phyloP scores from a whole-genome alignment of 53 echinoderm and acorn worm genomes.

The Mesocentrotus franciscanus region DNA sequence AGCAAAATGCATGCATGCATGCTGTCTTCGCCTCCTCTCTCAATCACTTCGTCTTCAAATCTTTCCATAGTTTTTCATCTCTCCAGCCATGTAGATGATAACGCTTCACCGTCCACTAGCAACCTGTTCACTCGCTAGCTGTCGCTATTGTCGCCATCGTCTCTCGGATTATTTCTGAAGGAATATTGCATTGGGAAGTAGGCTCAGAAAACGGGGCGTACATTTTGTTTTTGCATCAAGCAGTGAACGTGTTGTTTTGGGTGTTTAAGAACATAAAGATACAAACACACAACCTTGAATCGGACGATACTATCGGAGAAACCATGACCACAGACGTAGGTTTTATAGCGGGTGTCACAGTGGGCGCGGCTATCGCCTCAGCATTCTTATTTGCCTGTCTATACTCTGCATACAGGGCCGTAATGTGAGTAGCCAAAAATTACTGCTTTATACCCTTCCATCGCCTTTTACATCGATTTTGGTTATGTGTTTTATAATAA shows the following conservation, averaged over 20 bases:
- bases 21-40: conserved; percentile 46
- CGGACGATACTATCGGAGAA: conserved; percentile 62
- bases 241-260: conserved; percentile 62
- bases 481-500: conserved; percentile 34
- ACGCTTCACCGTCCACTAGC: background rate
- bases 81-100: conserved; percentile 42
- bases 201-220: background rate
- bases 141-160: background rate
- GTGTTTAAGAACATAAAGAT: conserved; percentile 46
- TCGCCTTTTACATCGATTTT: conserved; percentile 38
- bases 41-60: conserved; percentile 62
- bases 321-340: conserved; percentile 61
- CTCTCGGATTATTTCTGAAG: conserved; percentile 53
- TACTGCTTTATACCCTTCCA: conserved; percentile 23
- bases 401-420: conserved; percentile 65
- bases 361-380: conserved; percentile 67
- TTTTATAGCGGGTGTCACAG: conserved; percentile 59
- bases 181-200: conserved; percentile 51
- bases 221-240: conserved; percentile 40
- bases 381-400: conserved; percentile 66
- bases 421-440: conserved; percentile 56
- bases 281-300: conserved; percentile 54
- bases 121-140: conserved; percentile 39
- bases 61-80: conserved; percentile 60
- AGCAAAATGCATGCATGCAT: conserved; percentile 62